Base-by-base conservation (phyloP, 2,113 vertebrate genomes). In the Siphamia tubifer region DNA sequence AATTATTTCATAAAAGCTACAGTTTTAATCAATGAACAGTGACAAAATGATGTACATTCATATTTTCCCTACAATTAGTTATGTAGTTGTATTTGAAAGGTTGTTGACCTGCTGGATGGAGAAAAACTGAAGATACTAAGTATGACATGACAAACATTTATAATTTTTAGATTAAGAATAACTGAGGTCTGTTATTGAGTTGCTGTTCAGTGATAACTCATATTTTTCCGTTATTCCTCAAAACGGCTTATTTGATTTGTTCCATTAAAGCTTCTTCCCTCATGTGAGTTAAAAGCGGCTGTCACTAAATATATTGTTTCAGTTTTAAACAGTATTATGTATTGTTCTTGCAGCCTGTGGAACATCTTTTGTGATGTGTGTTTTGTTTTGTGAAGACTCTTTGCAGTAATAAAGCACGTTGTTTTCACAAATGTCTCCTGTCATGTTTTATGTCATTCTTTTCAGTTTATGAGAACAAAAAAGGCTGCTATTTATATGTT, bases 401-500 rank as follows among this genome's bases (percentile, higher is more conserved):
- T 67, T 31, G 53, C 13, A 49, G 21, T 51, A 60, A 51, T 8
- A 16, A 1, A 3, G 4, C 51, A 15, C 27, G 60, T 66, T 67
- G 31, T 71, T 61, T 36, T 54, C 8, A 15, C 11, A 8, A 10
- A 24, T 31, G 51, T 74, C 55, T 65, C 27, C 70, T 39, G 24
- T 9, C 40, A 28, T 70, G 63, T 68, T 77, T 49, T 24, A 23
- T 56, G 25, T 24, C 11, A n/a, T 40, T 36, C n/a, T 68, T 55
- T 44, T 15, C 31, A 49, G 23, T 35, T 55, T 8, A 23, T 25
- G 38, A 52, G 16, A 20, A 68, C n/a, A 68, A 64, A 58, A 35
- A 43, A 36, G 15, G 8, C 11, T 34, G 48, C 25, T 53, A 62
- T 82, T 80, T 54, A 20, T 48, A 8, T 79, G 67, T 40, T 47